Conservation (phyloP, 2,888 invertebrate species). For the Galeruca laticollis region DNA sequence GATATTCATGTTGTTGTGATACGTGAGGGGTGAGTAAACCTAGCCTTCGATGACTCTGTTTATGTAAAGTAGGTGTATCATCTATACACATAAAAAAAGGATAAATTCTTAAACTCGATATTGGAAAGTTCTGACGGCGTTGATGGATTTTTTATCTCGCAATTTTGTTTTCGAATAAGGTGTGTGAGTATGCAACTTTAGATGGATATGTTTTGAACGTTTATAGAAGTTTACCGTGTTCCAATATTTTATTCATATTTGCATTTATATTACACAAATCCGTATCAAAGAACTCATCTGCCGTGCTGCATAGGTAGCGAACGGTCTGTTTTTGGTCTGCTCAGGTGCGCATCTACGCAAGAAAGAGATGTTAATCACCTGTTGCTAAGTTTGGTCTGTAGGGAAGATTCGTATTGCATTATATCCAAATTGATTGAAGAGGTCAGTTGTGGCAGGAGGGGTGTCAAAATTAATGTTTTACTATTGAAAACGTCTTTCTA, state of each 20-base stretch:
- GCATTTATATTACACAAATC: no score
- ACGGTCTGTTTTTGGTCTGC: no score
- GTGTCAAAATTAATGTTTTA: no score
- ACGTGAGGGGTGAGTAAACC: slow-evolving; percentile 24
- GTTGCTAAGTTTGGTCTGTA: no score
- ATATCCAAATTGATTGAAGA: no score
- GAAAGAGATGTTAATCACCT: no score
- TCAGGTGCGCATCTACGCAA: no score
- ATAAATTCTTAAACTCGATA: slow-evolving; percentile 35
- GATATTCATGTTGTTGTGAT: slow-evolving; percentile 57
- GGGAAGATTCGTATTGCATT: no score
- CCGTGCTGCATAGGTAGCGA: no score
- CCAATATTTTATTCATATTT: neutral
- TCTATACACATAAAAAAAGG: slow-evolving; percentile 23
- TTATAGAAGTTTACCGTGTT: neutral
- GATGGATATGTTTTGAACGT: slow-evolving; percentile 7
- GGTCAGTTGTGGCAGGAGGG: no score
- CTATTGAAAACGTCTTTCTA: no score
- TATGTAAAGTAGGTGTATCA: slow-evolving; percentile 35
- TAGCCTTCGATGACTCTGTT: slow-evolving; percentile 36
- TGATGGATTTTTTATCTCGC: slow-evolving; percentile 37
- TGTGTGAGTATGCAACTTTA: neutral
- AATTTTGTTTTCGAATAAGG: slow-evolving; percentile 25
- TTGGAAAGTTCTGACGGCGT: slow-evolving; percentile 28
- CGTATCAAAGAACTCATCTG: no score